Conservation (phyloP, 1,140 invertebrate species). For the Drosophila yakuba region DNA sequence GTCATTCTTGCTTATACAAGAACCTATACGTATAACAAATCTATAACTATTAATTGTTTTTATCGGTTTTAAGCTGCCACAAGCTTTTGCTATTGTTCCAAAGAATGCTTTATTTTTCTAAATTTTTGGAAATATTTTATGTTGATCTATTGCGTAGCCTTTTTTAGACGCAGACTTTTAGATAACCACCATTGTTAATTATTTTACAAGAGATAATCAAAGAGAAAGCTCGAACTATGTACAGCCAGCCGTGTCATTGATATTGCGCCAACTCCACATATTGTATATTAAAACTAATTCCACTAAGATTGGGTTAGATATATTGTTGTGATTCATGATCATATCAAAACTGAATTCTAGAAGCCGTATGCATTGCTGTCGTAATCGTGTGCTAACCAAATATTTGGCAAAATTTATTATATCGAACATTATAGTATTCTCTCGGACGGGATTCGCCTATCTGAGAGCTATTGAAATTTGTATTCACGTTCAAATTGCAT, state of each 20-base stretch:
- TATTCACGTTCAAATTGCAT: constrained; percentile 62
- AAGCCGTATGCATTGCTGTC: constrained; percentile 63
- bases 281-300: constrained; percentile 62
- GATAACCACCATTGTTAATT: constrained; percentile 63
- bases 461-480: constrained; percentile 33
- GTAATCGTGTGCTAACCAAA: constrained; percentile 57
- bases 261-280: constrained; percentile 64
- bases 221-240: constrained; percentile 58
- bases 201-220: constrained; percentile 64
- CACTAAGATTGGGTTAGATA: constrained; percentile 65
- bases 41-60: constrained; percentile 54
- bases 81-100: constrained; percentile 68
- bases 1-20: constrained; percentile 67
- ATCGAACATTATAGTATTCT: constrained; percentile 56
- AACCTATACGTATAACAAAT: constrained; percentile 32
- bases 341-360: constrained; percentile 75
- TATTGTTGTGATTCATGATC: constrained; percentile 81
- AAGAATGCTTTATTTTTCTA: constrained; percentile 58
- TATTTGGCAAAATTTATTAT: constrained; percentile 69
- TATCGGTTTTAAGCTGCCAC: constrained; percentile 56
- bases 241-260: constrained; percentile 63
- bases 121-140: constrained; percentile 46
- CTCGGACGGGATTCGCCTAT: constrained; percentile 11
- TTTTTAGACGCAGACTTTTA: constrained; percentile 60
- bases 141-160: constrained; percentile 45